These are phyloP conservation scores for Orientallactaga bullata DNA, from an alignment of 2,113 vertebrate species.

Conservation along the genomic window DNA sequence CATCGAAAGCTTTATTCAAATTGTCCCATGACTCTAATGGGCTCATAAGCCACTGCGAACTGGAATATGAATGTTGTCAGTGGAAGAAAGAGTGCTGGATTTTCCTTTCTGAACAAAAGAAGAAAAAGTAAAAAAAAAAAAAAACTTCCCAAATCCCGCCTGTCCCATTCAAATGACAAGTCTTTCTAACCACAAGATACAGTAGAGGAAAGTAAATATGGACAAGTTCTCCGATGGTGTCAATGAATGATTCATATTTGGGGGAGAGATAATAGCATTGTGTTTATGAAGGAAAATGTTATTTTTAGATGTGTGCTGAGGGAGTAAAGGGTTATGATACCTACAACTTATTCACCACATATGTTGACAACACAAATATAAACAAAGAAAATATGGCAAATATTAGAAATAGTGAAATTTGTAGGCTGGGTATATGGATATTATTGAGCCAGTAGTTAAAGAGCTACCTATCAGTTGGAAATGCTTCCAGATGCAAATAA, in stretches of 20 bases:
- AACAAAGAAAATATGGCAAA: conserved; percentile 1
- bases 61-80: not conserved
- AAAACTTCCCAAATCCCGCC: not conserved
- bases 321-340: not conserved
- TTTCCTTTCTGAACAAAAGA: conserved; percentile 10
- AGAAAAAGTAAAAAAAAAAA: not conserved
- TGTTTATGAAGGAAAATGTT: not conserved
- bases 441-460: not conserved
- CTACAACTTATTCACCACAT: not conserved
- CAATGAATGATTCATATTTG: conserved; percentile 14
- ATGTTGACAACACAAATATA: not conserved
- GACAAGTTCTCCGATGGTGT: not conserved
- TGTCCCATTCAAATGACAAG: conserved; percentile 35
- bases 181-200: conserved; percentile 22
- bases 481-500: conserved; percentile 13
- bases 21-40: not conserved
- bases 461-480: not conserved
- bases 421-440: not conserved
- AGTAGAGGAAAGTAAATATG: not conserved
- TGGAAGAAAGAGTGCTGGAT: not conserved
- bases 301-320: not conserved
- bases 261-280: not conserved
- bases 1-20: not conserved
- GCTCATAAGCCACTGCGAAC: not conserved
- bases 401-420: conserved; percentile 11